Conservation (phyloP, 2,113 vertebrate species). For the Centropus unirufus region DNA sequence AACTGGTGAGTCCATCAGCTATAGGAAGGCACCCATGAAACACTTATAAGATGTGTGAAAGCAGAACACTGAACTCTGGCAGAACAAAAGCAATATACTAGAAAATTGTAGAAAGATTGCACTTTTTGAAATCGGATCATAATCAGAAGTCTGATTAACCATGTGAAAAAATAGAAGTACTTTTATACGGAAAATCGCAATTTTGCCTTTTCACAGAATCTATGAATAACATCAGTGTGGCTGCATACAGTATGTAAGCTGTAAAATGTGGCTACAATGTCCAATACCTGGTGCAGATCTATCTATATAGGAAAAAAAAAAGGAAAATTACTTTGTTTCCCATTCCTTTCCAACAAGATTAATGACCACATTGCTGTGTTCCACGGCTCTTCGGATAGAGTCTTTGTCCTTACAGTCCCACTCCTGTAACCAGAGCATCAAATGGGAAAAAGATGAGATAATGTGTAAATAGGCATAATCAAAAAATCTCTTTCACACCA, state of each 20-base stretch:
- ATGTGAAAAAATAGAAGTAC: background rate
- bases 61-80: background rate
- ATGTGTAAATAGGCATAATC: background rate
- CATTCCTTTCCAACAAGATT: slow-evolving; percentile 93
- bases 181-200: background rate
- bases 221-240: background rate
- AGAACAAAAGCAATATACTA: background rate
- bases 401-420: slow-evolving; percentile 89
- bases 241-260: background rate
- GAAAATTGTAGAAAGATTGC: background rate
- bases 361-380: slow-evolving; percentile 92
- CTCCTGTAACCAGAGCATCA: slow-evolving; percentile 79
- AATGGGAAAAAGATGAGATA: background rate
- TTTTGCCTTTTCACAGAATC: background rate
- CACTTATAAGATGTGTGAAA: background rate
- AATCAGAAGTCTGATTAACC: background rate
- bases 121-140: background rate
- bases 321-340: slow-evolving; percentile 87
- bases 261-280: background rate
- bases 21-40: background rate
- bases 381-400: slow-evolving; percentile 84
- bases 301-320: fast-evolving
- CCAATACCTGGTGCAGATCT: background rate
- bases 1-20: background rate
- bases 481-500: background rate